Conservation (phyloP, 2,888 invertebrate species). For the Yponomeuta plumbellus region DNA sequence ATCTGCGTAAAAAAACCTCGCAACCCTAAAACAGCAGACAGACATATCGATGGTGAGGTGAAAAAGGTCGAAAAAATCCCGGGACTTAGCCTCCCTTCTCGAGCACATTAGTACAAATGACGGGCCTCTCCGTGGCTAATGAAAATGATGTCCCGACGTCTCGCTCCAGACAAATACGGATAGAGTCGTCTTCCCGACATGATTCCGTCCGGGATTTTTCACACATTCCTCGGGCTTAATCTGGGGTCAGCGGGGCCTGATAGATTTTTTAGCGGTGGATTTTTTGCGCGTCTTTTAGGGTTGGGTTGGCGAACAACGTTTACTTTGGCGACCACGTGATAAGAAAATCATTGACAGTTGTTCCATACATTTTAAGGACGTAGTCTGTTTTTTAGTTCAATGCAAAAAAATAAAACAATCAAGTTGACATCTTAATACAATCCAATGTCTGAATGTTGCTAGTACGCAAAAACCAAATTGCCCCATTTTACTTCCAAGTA, state of each 20-base stretch:
- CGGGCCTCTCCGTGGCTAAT: slow-evolving; percentile 11
- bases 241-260: slow-evolving; percentile 12
- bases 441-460: too few relatives aligned
- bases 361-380: too few relatives aligned
- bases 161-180: slow-evolving; percentile 16
- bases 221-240: slow-evolving; percentile 14
- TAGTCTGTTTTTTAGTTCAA: too few relatives aligned
- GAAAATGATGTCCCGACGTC: slow-evolving; percentile 18
- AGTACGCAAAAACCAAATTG: too few relatives aligned
- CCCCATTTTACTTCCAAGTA: too few relatives aligned
- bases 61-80: slow-evolving; percentile 11
- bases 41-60: not conserved
- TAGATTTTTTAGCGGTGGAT: slow-evolving; percentile 12
- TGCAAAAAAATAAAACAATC: too few relatives aligned
- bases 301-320: not conserved
- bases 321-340: too few relatives aligned
- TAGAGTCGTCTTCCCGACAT: slow-evolving; percentile 13
- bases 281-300: slow-evolving; percentile 7
- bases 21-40: slow-evolving; percentile 8
- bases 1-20: not conserved
- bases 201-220: slow-evolving; percentile 15
- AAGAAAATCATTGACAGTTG: too few relatives aligned
- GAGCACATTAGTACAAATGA: slow-evolving; percentile 18
- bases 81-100: slow-evolving; percentile 7
- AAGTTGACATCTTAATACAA: too few relatives aligned